Evolutionary conservation across 37 sponge, comb jelly and placozoan genomes (phyloP), one percentile per base, ranked within the genome.

Genomic region (Trichoplax adhaerens): DNA sequence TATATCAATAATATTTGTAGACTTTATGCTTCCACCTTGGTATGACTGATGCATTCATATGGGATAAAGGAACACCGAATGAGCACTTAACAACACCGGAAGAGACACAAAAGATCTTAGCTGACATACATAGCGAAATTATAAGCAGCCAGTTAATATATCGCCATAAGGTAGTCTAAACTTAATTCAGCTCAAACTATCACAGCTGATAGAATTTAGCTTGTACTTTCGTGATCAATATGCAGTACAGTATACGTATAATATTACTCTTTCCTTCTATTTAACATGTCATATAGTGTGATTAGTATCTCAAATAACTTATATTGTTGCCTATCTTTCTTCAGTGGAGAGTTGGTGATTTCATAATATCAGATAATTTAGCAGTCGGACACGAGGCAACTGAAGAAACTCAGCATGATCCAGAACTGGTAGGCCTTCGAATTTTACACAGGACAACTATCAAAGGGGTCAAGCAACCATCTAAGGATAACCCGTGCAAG

Each of bases 361-460:
- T 75, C 76, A 75, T 75, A 29, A 75, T 75, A 47, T 65, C 70
- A 56, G 76, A 75, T 52, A 75, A 75, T 60, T 57, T 75, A 47
- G 76, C 76, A 48, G 76, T 75, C 4, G 76, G 76, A 55, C 76
- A 75, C 55, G 76, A 75, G n/a, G 76, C 76, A 47, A 50, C 70
- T 4, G 68, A 29, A 5, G 76, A 75, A 48, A 75, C 76, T 48
- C 76, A 75, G 55, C 55, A 58, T 3, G 57, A 66, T 68, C 55
- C 12, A 10, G 69, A 66, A 65, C 46, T 68, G 54, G 76, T 75
- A 4, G 76, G 76, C n/a, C 76, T 75, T n/a, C 6, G 76, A 52
- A 57, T 75, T 4, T 55, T 75, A 57, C 76, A 75, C 50, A 3
- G 76, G 68, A 75, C 76, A 3, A 75, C 76, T 10, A 60, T 75